phyloP scores from a whole-genome alignment of 2,113 vertebrate genomes.

The Cariama cristata region DNA sequence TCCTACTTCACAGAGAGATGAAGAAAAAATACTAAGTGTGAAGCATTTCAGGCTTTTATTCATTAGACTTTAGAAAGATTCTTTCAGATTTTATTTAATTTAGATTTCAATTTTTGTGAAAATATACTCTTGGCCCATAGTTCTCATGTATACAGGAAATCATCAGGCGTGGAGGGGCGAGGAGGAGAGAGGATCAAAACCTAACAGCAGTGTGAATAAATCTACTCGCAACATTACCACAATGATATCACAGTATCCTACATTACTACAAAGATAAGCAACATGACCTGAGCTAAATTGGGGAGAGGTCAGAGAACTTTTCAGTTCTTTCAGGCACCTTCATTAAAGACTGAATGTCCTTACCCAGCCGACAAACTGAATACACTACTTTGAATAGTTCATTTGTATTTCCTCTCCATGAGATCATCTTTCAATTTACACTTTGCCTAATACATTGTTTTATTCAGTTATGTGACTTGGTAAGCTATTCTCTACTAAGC shows the following conservation, averaged over 20 bases:
- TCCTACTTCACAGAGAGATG: background rate
- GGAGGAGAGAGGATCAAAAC: background rate
- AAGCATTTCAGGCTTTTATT: background rate
- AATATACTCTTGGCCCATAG: background rate
- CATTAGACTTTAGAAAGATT: background rate
- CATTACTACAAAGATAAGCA: background rate
- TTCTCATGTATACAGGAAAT: background rate
- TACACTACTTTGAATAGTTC: background rate
- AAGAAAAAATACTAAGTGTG: background rate
- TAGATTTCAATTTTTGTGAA: background rate
- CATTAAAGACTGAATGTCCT: background rate
- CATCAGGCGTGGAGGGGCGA: fast-evolving
- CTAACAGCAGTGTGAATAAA: background rate
- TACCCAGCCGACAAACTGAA: background rate
- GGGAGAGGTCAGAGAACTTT: background rate
- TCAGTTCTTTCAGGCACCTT: background rate
- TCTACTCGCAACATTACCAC: background rate
- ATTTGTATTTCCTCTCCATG: background rate
- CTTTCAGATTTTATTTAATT: background rate
- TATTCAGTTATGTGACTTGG: background rate
- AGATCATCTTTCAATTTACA: background rate
- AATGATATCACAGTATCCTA: background rate
- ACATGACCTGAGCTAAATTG: background rate
- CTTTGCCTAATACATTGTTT: background rate
- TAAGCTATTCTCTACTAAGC: background rate